Percentiles rank a stretch among this genome's conserved stretches.
Evolutionary conservation across 2,888 invertebrate species (phyloP).

Genomic region (Aphelenchoides bicaudatus): DNA sequence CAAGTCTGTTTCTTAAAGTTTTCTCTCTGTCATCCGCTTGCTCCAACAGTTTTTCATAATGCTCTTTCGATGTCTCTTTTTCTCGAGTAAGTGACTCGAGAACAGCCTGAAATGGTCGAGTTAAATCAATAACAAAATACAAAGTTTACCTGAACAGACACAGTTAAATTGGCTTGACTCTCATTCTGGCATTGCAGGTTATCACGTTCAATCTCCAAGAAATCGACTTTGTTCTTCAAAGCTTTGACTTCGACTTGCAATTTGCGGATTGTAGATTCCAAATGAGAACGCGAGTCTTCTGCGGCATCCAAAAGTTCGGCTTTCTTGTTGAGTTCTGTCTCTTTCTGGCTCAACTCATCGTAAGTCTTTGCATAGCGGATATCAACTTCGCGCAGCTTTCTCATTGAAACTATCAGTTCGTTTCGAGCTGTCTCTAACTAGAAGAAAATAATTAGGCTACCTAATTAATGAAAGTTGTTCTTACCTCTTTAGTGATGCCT

Average conservation of each 20-base stretch:
- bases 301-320: slow-evolving; percentile 44
- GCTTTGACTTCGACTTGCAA: slow-evolving; percentile 57
- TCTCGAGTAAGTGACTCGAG: slow-evolving; percentile 59
- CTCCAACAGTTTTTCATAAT: slow-evolving; percentile 53
- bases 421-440: slow-evolving; percentile 49
- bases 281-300: slow-evolving; percentile 49
- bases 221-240: slow-evolving; percentile 57
- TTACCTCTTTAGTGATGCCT: slow-evolving; percentile 52
- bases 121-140: slow-evolving; percentile 6
- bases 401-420: slow-evolving; percentile 50
- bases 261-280: slow-evolving; percentile 54
- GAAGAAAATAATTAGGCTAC: slow-evolving; percentile 21
- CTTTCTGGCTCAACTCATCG: slow-evolving; percentile 43
- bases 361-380: slow-evolving; percentile 29
- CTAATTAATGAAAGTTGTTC: background rate
- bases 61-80: slow-evolving; percentile 56
- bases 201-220: slow-evolving; percentile 59
- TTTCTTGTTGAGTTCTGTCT: slow-evolving; percentile 43
- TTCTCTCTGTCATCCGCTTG: slow-evolving; percentile 57
- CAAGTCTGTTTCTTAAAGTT: slow-evolving; percentile 57
- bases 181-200: slow-evolving; percentile 60
- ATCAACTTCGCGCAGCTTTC: slow-evolving; percentile 32
- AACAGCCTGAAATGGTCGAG: slow-evolving; percentile 36
- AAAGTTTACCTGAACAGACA: too few relatives aligned
- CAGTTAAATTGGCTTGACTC: slow-evolving; percentile 56